A percentile compares a stretch with the other conserved stretches of the same genome.
phyloP scores from a whole-genome alignment of 2,888 invertebrate species.

The Rhabditoides inermis region DNA sequence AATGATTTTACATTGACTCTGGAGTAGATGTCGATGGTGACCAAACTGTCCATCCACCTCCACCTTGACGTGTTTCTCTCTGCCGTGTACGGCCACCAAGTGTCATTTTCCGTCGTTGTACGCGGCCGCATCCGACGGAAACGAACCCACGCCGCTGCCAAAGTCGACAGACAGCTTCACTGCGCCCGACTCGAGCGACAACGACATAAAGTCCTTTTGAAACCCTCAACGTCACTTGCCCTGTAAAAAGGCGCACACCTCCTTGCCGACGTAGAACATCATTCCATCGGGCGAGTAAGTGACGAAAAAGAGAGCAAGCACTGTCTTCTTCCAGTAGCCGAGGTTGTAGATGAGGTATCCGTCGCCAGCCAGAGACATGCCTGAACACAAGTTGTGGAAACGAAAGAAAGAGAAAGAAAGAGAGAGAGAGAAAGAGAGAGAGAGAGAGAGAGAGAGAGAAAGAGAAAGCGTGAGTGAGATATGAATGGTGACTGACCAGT shows the following conservation, averaged over 20 bases:
- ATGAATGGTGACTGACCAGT: too few relatives aligned
- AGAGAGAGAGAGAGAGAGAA: too few relatives aligned
- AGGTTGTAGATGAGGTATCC: conserved; percentile 75
- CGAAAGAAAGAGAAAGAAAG: too few relatives aligned
- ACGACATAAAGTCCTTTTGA: conserved; percentile 65
- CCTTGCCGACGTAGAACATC: conserved; percentile 75
- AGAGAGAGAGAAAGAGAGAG: too few relatives aligned
- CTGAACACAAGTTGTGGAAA: too few relatives aligned
- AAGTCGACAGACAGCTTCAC: conserved; percentile 76
- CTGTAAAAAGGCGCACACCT: conserved; percentile 24
- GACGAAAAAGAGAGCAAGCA: conserved; percentile 73
- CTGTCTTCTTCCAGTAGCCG: conserved; percentile 50
- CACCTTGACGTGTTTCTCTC: conserved; percentile 45
- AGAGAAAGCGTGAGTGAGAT: too few relatives aligned
- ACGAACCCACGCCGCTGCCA: conserved; percentile 68
- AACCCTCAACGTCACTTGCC: conserved; percentile 3
- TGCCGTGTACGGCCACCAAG: conserved; percentile 62
- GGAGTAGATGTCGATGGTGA: too few relatives aligned
- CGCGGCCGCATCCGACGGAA: conserved; percentile 18
- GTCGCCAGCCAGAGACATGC: conserved; percentile 72
- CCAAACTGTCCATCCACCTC: conserved; percentile 42
- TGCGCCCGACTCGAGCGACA: conserved; percentile 73
- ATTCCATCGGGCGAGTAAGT: conserved; percentile 77
- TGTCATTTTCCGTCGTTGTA: conserved; percentile 92
- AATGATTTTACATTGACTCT: too few relatives aligned